Evolutionary conservation across 2,113 vertebrate species (phyloP), one percentile per base, ranked within the genome.

Genomic region (Cyprinodon variegatus): DNA sequence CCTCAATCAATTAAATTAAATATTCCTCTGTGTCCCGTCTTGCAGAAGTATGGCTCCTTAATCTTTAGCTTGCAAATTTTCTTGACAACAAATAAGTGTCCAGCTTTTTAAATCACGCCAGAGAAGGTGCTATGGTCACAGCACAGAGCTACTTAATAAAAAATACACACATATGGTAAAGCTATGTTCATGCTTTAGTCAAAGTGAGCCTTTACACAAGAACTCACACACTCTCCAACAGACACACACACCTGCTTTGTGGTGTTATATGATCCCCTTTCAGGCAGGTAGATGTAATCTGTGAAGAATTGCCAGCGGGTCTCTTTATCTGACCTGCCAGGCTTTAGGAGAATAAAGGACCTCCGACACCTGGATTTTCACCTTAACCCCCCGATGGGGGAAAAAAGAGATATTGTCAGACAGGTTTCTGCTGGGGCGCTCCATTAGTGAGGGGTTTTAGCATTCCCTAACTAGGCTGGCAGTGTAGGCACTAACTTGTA

Each of bases 401-500:
- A 96, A 97, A 95, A 85, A 83, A 83, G 86, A 66, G 57, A 82
- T 81, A 79, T 85, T 77, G 78, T 72, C 77, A 83, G 88, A 88
- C 77, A 83, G 78, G 9, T 83, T 79, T 81, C 74, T 70, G 75
- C 6, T 72, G 77, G 45, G 71, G 67, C 66, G 60, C 17, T 2
- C 20, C 11, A 60, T 43, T 82, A 76, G 68, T 38, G 63, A 65
- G 61, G 66, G 62, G 93, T 94, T 95, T 94, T 96, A 96, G 90
- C 95, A 94, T 95, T 96, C 94, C 94, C 94, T 93, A 91, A 94
- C 87, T 95, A 96, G 95, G 96, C 94, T 95, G 91, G 93, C 87
- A 88, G 95, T 95, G 93, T 94, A 96, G 95, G 94, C 95, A 94
- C 95, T 94, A 95, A 95, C 94, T 95, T 94, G 96, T 95, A 97